These are phyloP conservation scores for Anolis carolinensis DNA, from an alignment of 2,113 vertebrate genomes.

Conservation along the genomic window DNA sequence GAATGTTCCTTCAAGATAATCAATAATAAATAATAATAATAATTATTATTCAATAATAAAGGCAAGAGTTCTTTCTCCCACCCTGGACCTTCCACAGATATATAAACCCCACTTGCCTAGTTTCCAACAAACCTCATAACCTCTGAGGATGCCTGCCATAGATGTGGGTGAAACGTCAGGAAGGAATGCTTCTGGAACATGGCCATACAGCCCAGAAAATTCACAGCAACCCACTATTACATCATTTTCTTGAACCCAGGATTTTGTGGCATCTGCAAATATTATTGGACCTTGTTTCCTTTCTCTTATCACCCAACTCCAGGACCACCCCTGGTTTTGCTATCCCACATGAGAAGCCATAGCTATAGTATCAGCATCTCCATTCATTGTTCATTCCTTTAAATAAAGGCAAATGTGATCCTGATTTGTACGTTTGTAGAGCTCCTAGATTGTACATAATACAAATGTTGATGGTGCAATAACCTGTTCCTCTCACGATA, in stretches of 20 bases:
- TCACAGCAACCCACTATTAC: no score
- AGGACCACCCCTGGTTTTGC: constrained; percentile 10
- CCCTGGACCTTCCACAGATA: no score
- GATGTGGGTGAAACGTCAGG: no score
- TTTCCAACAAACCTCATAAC: no score
- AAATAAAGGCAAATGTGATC: constrained; percentile 3
- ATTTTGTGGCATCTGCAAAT: background rate
- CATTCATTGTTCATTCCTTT: constrained; percentile 20
- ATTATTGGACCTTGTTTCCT: constrained; percentile 26
- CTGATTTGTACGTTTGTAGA: constrained; percentile 15
- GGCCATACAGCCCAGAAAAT: no score
- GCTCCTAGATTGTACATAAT: constrained; percentile 10
- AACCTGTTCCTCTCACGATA: background rate
- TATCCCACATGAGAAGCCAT: constrained; percentile 22
- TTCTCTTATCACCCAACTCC: constrained; percentile 13
- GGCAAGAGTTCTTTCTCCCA: no score
- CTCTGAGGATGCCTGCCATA: no score
- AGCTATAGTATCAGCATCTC: background rate
- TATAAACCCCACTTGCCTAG: no score
- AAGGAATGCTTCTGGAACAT: no score
- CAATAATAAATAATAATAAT: no score
- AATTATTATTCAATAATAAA: no score
- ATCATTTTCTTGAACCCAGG: background rate
- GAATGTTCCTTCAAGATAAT: no score
- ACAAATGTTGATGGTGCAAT: background rate